Base-by-base conservation (phyloP, 2,113 vertebrate genomes). In the Herpetotheres cachinnans region DNA sequence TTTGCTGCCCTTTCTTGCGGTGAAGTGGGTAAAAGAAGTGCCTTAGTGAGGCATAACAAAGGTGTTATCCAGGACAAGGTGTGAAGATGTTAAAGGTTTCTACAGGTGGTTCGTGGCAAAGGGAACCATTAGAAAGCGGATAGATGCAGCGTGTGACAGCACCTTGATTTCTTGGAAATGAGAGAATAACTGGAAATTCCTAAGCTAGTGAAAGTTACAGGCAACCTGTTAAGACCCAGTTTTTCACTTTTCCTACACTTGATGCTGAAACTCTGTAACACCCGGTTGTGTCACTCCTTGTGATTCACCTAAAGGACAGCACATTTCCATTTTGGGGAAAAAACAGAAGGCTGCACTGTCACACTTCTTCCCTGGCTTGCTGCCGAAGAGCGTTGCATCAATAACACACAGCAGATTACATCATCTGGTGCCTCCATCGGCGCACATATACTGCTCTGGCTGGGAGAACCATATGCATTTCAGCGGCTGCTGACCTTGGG, bases 31-130 rank as follows among this genome's bases (percentile, higher is more conserved):
- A 16, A 16, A 22, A 40, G n/a, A 32, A 34, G 5, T 0, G 5
- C 7, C 42, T 6, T 5, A 0, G 50, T 6, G 49, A 8, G 3
- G 25, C 15, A 0, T 6, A 4, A 3, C 4, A 2, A 9, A 10
- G 34, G 24, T 4, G 7, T 20, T 19, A 7, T 27, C 46, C 6
- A 1, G 65, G 40, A 7, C 14, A 1, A 18, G 74, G 38, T 2
- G 55, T 34, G 70, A 7, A 4, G 5, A 3, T 0, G 3, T 16
- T 52, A 8, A 9, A 34, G 36, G 36, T 36, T 55, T 21, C 73
- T 27, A 0, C 10, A 17, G 40, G 55, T 4, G 36, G 16, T 7
- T 65, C 4, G 1, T 3, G 34, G 79, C 49, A 44, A 26, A 20
- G 47, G n/a, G 61, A 59, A 2, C 34, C 19, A 0, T 6, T 2